These are phyloP conservation scores for Ectobius pallidus DNA, from an alignment of 2,888 invertebrate genomes.

Conservation along the genomic window DNA sequence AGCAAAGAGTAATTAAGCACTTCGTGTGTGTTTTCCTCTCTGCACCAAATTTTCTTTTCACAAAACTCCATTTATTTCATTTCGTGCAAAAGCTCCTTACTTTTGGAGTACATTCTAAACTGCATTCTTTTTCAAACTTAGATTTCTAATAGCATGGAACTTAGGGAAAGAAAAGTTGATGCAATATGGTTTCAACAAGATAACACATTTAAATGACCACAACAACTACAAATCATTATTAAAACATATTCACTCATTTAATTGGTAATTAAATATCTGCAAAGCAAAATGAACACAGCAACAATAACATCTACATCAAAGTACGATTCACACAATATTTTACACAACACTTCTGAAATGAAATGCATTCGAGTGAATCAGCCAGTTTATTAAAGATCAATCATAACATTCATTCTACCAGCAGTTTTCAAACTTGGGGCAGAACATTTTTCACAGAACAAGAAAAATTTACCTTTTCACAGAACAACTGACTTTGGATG, in stretches of 20 bases:
- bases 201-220: neutral
- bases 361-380: neutral
- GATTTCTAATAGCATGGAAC: neutral
- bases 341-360: neutral
- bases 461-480: too few relatives aligned
- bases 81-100: too few relatives aligned
- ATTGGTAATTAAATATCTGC: neutral
- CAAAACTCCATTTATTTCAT: too few relatives aligned
- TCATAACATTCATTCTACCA: neutral
- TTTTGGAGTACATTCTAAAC: too few relatives aligned
- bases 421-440: too few relatives aligned
- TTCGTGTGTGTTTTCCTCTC: too few relatives aligned
- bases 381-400: neutral
- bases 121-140: too few relatives aligned
- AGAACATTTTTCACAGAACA: too few relatives aligned
- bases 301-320: constrained; percentile 2
- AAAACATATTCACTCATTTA: neutral
- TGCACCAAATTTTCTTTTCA: too few relatives aligned
- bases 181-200: constrained; percentile 13
- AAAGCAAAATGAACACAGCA: constrained; percentile 14
- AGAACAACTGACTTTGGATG: too few relatives aligned
- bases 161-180: neutral
- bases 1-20: too few relatives aligned
- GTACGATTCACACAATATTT: neutral
- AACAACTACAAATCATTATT: neutral